Base-by-base conservation (phyloP, 2,113 vertebrate species). In the Pelecanus crispus region DNA sequence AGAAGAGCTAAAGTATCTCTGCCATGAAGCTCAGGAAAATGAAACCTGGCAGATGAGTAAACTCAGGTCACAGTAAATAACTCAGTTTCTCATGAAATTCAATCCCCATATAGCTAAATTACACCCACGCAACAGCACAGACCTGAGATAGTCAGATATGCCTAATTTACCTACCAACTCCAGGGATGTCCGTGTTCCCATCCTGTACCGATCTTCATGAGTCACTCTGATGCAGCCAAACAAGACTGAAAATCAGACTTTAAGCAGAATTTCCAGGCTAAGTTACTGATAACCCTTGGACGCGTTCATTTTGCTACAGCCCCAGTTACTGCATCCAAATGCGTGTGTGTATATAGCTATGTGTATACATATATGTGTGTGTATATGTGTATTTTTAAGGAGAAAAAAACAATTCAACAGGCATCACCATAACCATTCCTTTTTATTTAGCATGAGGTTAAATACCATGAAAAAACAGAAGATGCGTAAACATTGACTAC, bases 311-410 rank as follows among this genome's bases (percentile, higher is more conserved):
- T 6, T 68, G 28, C 56, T 42, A 1, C 29, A 62, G 29, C 7
- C 10, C 24, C 67, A 56, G 40, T 4, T 6, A 52, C 24, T 45
- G 36, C 40, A 53, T 8, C 58, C 38, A 42, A 2, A 15, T 0
- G 4, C 7, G 6, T 4, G 5, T 0, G 6, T 28, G 17, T 4
- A 5, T 6, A 16, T 0, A 18, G 28, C 3, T 36, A 12, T 0
- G 5, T 13, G 2, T 13, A 17, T 13, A 18, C 2, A 6, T 17
- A 7, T 7, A 11, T 21, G 5, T 28, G 5, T 20, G 11, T 36
- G 3, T 20, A 5, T 14, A 7, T 26, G 10, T 6, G 28, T 17
- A 9, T 13, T 31, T 55, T 45, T 29, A n/a, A 29, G 22, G 7
- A 74, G 28, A 56, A 59, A 70, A 63, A 59, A 1, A 3, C 2